phyloP scores from a whole-genome alignment of 2,113 vertebrate species.

The Scalopus aquaticus region DNA sequence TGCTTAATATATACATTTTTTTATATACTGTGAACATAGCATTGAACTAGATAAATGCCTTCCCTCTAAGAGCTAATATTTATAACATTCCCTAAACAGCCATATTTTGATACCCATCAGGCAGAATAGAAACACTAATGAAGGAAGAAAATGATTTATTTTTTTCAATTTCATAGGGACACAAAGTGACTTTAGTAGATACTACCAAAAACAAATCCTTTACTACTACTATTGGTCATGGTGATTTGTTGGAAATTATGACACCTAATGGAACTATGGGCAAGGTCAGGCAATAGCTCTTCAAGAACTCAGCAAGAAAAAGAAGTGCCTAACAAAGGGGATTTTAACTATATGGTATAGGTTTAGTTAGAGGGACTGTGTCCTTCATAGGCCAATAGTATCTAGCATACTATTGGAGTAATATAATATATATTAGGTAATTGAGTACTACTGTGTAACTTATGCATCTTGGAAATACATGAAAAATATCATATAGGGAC shows the following conservation, averaged over 20 bases:
- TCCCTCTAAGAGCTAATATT: not conserved
- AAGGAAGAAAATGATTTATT: not conserved
- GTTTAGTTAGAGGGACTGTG: not conserved
- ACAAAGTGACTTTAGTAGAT: not conserved
- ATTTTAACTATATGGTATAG: not conserved
- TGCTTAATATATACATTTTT: not conserved
- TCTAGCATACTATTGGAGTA: no score
- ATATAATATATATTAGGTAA: no score
- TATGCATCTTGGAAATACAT: not conserved
- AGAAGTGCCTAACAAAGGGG: not conserved
- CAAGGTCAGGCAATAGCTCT: not conserved
- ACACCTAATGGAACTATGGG: not conserved
- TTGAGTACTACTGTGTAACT: not conserved
- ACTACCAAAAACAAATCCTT: not conserved
- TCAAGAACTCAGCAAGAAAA: not conserved
- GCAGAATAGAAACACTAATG: not conserved
- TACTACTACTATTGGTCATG: not conserved
- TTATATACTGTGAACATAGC: not conserved
- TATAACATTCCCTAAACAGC: not conserved
- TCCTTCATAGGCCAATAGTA: not conserved
- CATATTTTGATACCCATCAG: not conserved
- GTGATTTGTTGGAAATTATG: not conserved
- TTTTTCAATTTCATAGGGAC: not conserved
- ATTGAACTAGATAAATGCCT: not conserved
- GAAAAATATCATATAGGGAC: not conserved